Base-by-base conservation (phyloP, 2,113 vertebrate species). In the Climacteris rufus region DNA sequence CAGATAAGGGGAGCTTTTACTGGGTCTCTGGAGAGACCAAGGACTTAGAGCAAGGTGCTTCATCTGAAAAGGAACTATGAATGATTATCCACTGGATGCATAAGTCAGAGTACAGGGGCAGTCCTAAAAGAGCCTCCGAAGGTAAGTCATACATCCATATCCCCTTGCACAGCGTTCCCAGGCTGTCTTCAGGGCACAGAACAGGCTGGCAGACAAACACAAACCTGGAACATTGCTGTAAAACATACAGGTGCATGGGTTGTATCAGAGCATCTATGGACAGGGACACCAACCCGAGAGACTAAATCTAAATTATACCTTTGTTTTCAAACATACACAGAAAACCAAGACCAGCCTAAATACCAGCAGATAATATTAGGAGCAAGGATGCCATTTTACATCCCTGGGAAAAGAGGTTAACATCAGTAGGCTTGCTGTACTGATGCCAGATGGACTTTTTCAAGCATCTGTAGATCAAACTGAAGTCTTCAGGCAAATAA, bases 401-500 rank as follows among this genome's bases (percentile, higher is more conserved):
- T 89, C 54, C 30, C 30, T 23, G 7, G 65, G 39, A 93, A 83
- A 92, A 68, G 30, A 87, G 50, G 74, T 45, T 87, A 87, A 86
- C 30, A 90, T 69, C 68, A 82, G 53, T 49, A 83, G 45, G n/a
- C 45, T 70, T 83, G 53, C 49, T 72, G 25, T 72, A 91, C 20
- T 80, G 78, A 80, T 72, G 75, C 88, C 95, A 94, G 83, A 91
- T 80, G 71, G 54, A 40, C 23, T 89, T 93, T 91, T 84, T 77
- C 71, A 88, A 90, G 72, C 68, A 90, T 86, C 68, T 91, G 60
- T 30, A 93, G 35, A 74, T 84, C 89, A 95, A 89, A 88, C 44
- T 57, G 31, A 87, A 96, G 52, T 39, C 76, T 94, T 96, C 66
- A 57, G 94, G 83, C 70, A 89, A 96, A 72, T 28, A 54, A 68